These are phyloP conservation scores for Catamblyrhynchus diadema DNA, from an alignment of 2,797 vertebrate species.

Conservation along the genomic window DNA sequence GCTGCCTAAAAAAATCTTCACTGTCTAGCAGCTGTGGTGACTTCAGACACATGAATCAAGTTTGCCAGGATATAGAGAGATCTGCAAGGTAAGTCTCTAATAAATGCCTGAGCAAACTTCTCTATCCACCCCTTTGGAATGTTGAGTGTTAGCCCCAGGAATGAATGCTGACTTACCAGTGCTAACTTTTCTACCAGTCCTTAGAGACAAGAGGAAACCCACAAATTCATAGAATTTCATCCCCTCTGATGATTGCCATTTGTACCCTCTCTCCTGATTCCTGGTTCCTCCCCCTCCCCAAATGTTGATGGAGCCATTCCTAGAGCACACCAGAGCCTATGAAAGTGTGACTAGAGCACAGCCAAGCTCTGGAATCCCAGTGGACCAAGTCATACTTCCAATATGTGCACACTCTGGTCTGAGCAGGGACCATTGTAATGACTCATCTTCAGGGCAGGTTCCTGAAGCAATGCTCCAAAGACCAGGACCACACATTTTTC, in stretches of 20 bases:
- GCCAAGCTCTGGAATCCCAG: not conserved
- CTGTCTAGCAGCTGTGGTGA: not conserved
- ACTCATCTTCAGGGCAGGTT: not conserved
- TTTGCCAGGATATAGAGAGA: not conserved
- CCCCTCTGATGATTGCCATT: not conserved
- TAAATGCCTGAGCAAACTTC: not conserved
- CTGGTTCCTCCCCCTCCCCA: not conserved
- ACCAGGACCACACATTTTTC: not conserved
- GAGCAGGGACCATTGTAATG: not conserved
- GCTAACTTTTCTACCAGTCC: not conserved
- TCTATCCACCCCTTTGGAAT: not conserved
- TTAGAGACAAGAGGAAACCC: not conserved
- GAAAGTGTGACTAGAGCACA: rapidly evolving
- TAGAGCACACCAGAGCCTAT: not conserved
- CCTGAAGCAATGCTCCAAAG: not conserved
- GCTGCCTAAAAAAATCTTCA: not conserved
- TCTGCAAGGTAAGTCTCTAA: not conserved
- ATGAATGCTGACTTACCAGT: not conserved
- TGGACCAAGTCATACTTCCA: not conserved
- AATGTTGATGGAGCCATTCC: not conserved
- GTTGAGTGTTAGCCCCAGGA: not conserved
- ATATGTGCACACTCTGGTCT: not conserved
- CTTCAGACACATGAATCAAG: not conserved
- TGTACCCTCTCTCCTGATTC: not conserved
- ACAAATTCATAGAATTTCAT: not conserved